Evolutionary conservation across 2,113 vertebrate genomes (phyloP).

Genomic region (Zingel zingel): DNA sequence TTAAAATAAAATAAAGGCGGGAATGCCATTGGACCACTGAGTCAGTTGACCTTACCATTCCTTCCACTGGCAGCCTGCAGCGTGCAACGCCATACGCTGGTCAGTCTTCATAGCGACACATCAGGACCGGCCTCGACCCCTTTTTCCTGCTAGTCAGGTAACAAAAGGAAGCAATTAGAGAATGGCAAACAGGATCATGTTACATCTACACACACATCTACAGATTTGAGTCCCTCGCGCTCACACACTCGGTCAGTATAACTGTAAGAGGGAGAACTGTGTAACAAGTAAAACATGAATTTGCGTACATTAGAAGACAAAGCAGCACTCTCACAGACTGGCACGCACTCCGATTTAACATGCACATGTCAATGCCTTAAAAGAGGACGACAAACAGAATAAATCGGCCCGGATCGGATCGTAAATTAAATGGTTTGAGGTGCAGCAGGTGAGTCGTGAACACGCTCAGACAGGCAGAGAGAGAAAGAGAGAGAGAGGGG

Average conservation of each 20-base stretch:
- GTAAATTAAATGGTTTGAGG: slow-evolving; percentile 13
- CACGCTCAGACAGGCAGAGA: slow-evolving; percentile 1
- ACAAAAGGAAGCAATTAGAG: slow-evolving; percentile 99
- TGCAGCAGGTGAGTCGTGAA: slow-evolving; percentile 35
- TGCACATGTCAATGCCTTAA: slow-evolving; percentile 61
- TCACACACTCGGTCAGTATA: background rate
- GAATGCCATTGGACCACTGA: slow-evolving; percentile 71
- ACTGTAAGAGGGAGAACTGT: slow-evolving; percentile 6
- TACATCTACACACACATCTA: slow-evolving; percentile 50
- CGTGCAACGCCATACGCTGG: slow-evolving; percentile 84
- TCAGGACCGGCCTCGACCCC: slow-evolving; percentile 95
- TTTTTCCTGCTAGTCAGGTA: slow-evolving; percentile 98
- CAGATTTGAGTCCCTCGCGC: slow-evolving; percentile 9
- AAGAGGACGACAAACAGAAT: slow-evolving; percentile 46
- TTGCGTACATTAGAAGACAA: too few species aligned
- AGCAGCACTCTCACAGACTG: slow-evolving; percentile 2
- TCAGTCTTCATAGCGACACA: slow-evolving; percentile 95
- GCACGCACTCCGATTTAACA: slow-evolving; percentile 44
- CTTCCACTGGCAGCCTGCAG: slow-evolving; percentile 92
- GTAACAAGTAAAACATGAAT: background rate
- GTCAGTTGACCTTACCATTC: slow-evolving; percentile 93
- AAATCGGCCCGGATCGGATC: slow-evolving; percentile 13
- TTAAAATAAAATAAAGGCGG: slow-evolving; percentile 47
- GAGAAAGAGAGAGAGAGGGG: too few species aligned
- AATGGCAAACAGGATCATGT: slow-evolving; percentile 40